These are phyloP conservation scores for Caenorhabditis zanzibari DNA, from an alignment of 2,888 invertebrate species.

Conservation along the genomic window DNA sequence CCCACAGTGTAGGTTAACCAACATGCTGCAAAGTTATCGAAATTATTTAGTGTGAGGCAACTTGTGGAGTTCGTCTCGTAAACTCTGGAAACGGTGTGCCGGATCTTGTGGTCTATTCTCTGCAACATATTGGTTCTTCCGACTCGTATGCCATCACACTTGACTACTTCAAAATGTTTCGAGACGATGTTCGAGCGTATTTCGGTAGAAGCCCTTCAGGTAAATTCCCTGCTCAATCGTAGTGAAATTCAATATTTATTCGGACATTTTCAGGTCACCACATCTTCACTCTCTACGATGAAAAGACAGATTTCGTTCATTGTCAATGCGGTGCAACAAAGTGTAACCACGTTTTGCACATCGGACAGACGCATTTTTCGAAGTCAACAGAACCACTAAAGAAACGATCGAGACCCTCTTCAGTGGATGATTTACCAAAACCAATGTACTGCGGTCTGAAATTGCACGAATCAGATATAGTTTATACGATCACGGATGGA, in stretches of 20 bases:
- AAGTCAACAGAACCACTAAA: not conserved
- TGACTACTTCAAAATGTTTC: conserved; percentile 28
- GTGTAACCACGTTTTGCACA: conserved; percentile 2
- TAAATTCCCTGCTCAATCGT: not conserved
- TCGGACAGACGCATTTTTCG: not conserved
- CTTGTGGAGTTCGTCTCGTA: conserved; percentile 35
- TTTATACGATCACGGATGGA: conserved; percentile 5
- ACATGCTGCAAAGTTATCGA: not conserved
- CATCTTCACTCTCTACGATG: conserved; percentile 14
- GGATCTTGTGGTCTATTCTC: conserved; percentile 30
- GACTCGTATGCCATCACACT: not conserved
- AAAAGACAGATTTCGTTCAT: conserved; percentile 20
- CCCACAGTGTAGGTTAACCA: conserved; percentile 7
- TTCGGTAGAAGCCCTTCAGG: not conserved
- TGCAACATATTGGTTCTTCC: not conserved
- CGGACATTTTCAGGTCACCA: not conserved
- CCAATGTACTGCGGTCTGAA: conserved; percentile 4
- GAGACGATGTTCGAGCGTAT: not conserved
- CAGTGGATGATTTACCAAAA: not conserved
- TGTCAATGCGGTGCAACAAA: conserved; percentile 1
- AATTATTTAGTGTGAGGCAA: conserved; percentile 42
- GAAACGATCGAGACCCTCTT: conserved; percentile 4
- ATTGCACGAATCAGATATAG: not conserved
- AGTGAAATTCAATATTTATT: not conserved
- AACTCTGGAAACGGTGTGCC: conserved; percentile 22